These are phyloP conservation scores for Ancistrus triradiatus DNA, from an alignment of 2,113 vertebrate species.

Conservation along the genomic window DNA sequence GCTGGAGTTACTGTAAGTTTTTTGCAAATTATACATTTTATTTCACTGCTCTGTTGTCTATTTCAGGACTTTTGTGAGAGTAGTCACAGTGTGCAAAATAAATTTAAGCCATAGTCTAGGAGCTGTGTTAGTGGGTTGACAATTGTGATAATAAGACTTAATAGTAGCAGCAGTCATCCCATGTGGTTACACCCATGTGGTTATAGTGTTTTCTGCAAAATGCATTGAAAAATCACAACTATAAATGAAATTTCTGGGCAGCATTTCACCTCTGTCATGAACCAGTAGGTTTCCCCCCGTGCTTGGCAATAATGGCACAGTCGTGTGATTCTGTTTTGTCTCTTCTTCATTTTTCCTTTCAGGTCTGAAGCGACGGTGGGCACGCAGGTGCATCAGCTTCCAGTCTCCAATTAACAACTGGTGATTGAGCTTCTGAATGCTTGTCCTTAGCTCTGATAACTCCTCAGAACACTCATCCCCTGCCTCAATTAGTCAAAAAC, in stretches of 20 bases:
- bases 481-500: slow-evolving; percentile 51
- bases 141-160: no score
- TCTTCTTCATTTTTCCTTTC: slow-evolving; percentile 29
- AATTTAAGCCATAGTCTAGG: no score
- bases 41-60: no score
- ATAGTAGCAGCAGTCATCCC: no score
- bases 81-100: no score
- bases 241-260: not conserved
- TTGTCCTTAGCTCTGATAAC: slow-evolving; percentile 65
- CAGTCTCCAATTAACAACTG: slow-evolving; percentile 67
- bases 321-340: slow-evolving; percentile 44
- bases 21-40: no score
- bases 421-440: slow-evolving; percentile 70
- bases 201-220: no score
- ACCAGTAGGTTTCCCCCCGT: slow-evolving; percentile 76
- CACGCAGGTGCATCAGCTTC: slow-evolving; percentile 71
- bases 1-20: no score
- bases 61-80: no score
- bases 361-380: slow-evolving; percentile 65
- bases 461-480: slow-evolving; percentile 67
- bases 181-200: no score
- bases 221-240: no score
- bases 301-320: slow-evolving; percentile 47
- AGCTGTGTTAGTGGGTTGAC: no score
- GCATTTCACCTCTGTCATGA: slow-evolving; percentile 73